Percentiles rank a stretch among this genome's conserved stretches.
phyloP scores from a whole-genome alignment of 2,797 vertebrate species.

The Chanos chanos region DNA sequence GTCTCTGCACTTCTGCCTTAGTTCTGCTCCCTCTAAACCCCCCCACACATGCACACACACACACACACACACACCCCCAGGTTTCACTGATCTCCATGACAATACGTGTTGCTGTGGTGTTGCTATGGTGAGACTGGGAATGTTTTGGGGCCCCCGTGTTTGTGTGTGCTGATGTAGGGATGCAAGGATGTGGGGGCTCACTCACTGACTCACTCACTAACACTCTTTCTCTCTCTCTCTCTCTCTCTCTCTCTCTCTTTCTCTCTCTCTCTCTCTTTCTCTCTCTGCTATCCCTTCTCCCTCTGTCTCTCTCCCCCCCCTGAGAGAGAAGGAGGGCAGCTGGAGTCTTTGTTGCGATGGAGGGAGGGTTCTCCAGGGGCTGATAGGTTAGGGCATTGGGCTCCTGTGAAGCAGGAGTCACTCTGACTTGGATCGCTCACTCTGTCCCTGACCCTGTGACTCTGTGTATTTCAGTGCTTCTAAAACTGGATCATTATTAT shows the following conservation, averaged over 20 bases:
- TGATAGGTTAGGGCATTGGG: constrained; percentile 66
- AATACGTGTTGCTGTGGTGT: constrained; percentile 83
- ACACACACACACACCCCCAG: constrained; percentile 48
- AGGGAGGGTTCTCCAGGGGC: constrained; percentile 69
- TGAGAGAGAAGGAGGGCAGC: constrained; percentile 69
- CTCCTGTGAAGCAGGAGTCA: constrained; percentile 67
- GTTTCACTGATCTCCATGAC: constrained; percentile 94
- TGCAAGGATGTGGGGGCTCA: constrained; percentile 29
- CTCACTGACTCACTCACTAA: no score
- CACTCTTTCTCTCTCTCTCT: constrained; percentile 11
- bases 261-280: not conserved
- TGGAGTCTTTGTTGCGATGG: constrained; percentile 78
- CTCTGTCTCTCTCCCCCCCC: not conserved
- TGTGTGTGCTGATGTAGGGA: constrained; percentile 51
- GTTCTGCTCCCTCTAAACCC: constrained; percentile 41
- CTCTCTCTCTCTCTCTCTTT: not conserved
- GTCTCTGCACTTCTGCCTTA: constrained; percentile 64
- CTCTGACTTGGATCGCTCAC: no score
- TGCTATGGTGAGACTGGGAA: constrained; percentile 87
- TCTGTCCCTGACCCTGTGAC: no score
- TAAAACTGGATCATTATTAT: no score
- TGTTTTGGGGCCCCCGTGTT: constrained; percentile 63
- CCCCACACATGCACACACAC: constrained; percentile 20
- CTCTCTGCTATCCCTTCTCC: not conserved
- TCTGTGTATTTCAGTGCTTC: no score